These are phyloP conservation scores for Pachypanchax playfairii DNA, from an alignment of 2,113 vertebrate species.

Conservation along the genomic window DNA sequence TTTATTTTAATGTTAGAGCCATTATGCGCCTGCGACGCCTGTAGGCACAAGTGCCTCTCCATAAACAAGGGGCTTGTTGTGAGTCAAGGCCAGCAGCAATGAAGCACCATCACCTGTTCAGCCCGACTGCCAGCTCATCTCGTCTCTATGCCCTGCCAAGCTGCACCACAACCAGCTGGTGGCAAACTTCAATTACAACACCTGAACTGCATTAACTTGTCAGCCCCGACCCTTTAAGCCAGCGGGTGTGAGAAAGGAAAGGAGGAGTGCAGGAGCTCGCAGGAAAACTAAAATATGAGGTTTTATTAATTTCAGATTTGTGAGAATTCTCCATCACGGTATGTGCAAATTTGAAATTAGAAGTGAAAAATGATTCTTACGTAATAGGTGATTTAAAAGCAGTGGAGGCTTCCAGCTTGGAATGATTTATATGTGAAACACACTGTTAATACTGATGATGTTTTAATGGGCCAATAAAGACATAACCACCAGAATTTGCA, in stretches of 20 bases:
- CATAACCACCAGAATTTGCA: constrained; percentile 16
- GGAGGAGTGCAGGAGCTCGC: constrained; percentile 8
- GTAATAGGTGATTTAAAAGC: background rate
- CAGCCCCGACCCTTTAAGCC: constrained; percentile 36
- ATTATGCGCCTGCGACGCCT: constrained; percentile 39
- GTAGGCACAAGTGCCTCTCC: constrained; percentile 61
- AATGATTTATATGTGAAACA: constrained; percentile 12
- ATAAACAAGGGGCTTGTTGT: constrained; percentile 60
- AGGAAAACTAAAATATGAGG: constrained; percentile 6
- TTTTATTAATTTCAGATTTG: constrained; percentile 21
- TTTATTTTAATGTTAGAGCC: constrained; percentile 39
- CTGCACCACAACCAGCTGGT: constrained; percentile 67
- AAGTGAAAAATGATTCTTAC: constrained; percentile 2
- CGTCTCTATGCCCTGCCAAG: constrained; percentile 60
- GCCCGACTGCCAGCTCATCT: constrained; percentile 48
- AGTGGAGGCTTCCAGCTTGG: constrained; percentile 9
- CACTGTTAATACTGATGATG: constrained; percentile 15
- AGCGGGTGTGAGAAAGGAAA: constrained; percentile 43
- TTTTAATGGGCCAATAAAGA: constrained; percentile 39
- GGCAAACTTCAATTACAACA: constrained; percentile 72
- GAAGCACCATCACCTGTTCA: constrained; percentile 65
- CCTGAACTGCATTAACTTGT: constrained; percentile 66
- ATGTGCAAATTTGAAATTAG: constrained; percentile 1
- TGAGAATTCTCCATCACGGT: background rate
- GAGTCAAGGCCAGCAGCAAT: constrained; percentile 55